These are phyloP conservation scores for Xenentodon cancila DNA, from an alignment of 2,797 vertebrate species.

Conservation along the genomic window DNA sequence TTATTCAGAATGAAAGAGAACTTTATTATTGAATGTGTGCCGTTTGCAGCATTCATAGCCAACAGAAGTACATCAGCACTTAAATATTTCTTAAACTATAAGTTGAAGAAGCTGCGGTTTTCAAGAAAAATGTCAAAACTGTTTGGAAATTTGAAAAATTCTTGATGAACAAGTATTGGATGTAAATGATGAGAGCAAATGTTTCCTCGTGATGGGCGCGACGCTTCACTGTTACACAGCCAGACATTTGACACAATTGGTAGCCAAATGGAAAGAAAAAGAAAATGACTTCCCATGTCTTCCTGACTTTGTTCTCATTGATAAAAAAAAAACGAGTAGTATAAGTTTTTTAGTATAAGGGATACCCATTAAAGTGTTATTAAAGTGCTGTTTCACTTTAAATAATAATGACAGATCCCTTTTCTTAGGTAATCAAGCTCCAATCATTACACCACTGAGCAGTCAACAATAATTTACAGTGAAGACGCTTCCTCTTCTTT, in stretches of 20 bases:
- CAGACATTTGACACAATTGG: not conserved
- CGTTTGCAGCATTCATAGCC: slow-evolving; percentile 18
- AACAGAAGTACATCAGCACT: not conserved
- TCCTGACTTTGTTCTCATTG: no score
- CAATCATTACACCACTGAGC: no score
- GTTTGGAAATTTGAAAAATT: not conserved
- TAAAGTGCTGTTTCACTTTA: no score
- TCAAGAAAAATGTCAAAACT: slow-evolving; percentile 15
- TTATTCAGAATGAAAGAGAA: slow-evolving; percentile 48
- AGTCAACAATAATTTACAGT: no score
- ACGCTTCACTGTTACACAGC: not conserved
- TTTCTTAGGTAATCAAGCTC: no score
- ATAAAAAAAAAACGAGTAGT: no score
- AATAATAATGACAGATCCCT: no score
- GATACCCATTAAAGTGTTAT: no score
- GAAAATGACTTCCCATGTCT: no score
- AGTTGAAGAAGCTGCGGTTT: slow-evolving; percentile 10
- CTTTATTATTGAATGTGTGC: slow-evolving; percentile 34
- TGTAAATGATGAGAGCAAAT: not conserved
- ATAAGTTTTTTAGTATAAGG: no score
- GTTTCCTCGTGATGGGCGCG: not conserved
- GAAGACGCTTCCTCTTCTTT: no score
- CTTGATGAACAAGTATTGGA: not conserved
- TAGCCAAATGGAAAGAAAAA: no score
- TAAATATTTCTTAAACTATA: slow-evolving; percentile 6